phyloP scores from a whole-genome alignment of 2,113 vertebrate genomes.

The Megaleporinus macrocephalus region DNA sequence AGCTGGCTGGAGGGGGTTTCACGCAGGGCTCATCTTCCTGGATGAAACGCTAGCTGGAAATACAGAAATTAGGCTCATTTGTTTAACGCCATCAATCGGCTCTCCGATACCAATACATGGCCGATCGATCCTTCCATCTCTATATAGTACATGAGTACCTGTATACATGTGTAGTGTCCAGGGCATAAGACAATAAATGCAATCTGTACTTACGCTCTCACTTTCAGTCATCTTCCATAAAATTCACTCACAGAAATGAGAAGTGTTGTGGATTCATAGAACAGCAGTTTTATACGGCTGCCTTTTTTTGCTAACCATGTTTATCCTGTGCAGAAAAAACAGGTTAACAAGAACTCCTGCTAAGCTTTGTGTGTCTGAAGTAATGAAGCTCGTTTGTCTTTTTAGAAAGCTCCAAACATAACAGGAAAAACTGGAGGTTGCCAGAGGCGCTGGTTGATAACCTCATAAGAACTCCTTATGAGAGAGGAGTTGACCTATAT shows the following conservation, averaged over 20 bases:
- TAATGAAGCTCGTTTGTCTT: slow-evolving; percentile 26
- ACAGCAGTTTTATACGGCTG: neutral
- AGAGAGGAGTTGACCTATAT: slow-evolving; percentile 45
- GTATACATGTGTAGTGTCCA: neutral
- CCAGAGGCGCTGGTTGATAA: slow-evolving; percentile 23
- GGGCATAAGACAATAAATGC: neutral
- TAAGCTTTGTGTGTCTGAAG: neutral
- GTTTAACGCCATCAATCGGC: no score
- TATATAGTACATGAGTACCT: no score
- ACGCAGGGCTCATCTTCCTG: no score
- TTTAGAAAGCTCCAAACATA: slow-evolving; percentile 27
- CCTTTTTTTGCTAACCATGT: neutral
- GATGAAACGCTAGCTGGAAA: no score
- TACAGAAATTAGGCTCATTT: no score
- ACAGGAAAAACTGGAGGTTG: slow-evolving; percentile 6
- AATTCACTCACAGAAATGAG: neutral
- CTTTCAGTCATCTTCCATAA: neutral
- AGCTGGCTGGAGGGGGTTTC: no score
- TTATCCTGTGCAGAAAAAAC: neutral
- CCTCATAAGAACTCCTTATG: slow-evolving; percentile 28
- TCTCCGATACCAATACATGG: no score
- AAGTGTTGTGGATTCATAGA: neutral
- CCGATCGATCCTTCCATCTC: no score
- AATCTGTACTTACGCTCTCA: neutral
- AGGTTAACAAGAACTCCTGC: neutral